A percentile compares a stretch with the other conserved stretches of the same genome.
These are phyloP conservation scores for Oryzias melastigma DNA, from an alignment of 2,113 vertebrate species.

Conservation along the genomic window DNA sequence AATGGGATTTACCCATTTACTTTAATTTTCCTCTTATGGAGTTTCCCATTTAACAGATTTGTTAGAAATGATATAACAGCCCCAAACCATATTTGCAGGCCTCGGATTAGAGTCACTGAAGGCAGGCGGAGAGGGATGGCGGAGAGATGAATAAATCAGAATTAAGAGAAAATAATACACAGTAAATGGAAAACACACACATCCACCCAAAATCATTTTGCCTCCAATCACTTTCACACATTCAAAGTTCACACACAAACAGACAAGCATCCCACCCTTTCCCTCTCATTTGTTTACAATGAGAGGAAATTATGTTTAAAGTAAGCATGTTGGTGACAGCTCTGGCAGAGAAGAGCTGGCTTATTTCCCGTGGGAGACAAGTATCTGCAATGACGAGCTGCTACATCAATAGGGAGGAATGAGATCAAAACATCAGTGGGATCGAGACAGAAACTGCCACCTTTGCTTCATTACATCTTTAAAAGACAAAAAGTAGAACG, in stretches of 20 bases:
- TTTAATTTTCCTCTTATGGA: slow-evolving; percentile 16
- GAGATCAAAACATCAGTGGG: slow-evolving; percentile 48
- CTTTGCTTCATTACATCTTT: slow-evolving; percentile 60
- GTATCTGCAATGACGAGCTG: slow-evolving; percentile 39
- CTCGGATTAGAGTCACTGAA: slow-evolving; percentile 15
- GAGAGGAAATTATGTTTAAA: slow-evolving; percentile 61
- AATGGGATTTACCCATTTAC: slow-evolving; percentile 30
- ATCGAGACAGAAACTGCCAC: slow-evolving; percentile 53
- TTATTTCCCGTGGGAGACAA: slow-evolving; percentile 75
- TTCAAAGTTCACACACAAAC: background rate
- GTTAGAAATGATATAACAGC: slow-evolving; percentile 50
- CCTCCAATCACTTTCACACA: slow-evolving; percentile 3
- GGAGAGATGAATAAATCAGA: slow-evolving; percentile 4
- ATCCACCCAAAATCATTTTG: slow-evolving; percentile 7
- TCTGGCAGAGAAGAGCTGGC: slow-evolving; percentile 48
- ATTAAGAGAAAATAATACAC: slow-evolving; percentile 34
- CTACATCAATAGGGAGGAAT: slow-evolving; percentile 48
- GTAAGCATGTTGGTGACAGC: slow-evolving; percentile 42
- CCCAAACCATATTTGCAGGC: slow-evolving; percentile 45
- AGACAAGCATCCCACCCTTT: slow-evolving; percentile 10
- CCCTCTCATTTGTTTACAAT: slow-evolving; percentile 71
- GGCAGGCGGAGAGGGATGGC: background rate
- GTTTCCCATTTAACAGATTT: slow-evolving; percentile 45
- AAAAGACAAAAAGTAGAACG: slow-evolving; percentile 41
- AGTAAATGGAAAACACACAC: slow-evolving; percentile 13